Base-by-base conservation (phyloP, 2,888 invertebrate genomes). In the Hedychridium roseum region DNA sequence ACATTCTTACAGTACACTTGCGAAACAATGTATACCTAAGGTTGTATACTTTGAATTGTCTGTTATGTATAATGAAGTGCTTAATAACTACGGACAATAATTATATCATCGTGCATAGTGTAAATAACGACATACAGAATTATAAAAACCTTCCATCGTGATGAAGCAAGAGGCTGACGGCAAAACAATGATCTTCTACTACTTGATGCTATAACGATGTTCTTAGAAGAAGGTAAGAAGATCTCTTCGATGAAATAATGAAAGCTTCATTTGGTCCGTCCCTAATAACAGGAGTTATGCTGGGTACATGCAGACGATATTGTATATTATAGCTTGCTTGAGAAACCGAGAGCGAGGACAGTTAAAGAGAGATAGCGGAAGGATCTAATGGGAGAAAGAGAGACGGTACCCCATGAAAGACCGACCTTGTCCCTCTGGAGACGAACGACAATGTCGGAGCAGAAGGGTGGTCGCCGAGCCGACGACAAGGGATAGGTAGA, bases 301-400 rank as follows among this genome's bases (percentile, higher is more conserved):
- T 64, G 68, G 66, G 68, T 64, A 63, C 58, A 64, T 59, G 54
- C 45, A 51, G 61, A 54, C 54, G 60, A 64, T 63, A 56, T 58
- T 58, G 65, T 61, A 57, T n/a, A n/a, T n/a, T n/a, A n/a, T n/a
- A n/a, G n/a, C n/a, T n/a, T n/a, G n/a, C n/a, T n/a, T n/a, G n/a
- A n/a, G n/a, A n/a, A n/a, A n/a, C n/a, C n/a, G n/a, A n/a, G 56
- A 65, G 57, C 66, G 61, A 57, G 60, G 57, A 56, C 53, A 50
- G 48, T 47, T n/a, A n/a, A n/a, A 50, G 27, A 28, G 37, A 27
- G 27, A 21, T 15, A 20, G 44, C 43, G 37, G 32, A 28, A 21
- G 41, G 42, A 6, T 1, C 3, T 11, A 9, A 1, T 11, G 6
- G 23, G 20, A 4, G 31, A 30, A 6, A 28, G 12, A 65, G 60